Base-by-base conservation (phyloP, 2,113 vertebrate species). In the Serilophus lunatus region DNA sequence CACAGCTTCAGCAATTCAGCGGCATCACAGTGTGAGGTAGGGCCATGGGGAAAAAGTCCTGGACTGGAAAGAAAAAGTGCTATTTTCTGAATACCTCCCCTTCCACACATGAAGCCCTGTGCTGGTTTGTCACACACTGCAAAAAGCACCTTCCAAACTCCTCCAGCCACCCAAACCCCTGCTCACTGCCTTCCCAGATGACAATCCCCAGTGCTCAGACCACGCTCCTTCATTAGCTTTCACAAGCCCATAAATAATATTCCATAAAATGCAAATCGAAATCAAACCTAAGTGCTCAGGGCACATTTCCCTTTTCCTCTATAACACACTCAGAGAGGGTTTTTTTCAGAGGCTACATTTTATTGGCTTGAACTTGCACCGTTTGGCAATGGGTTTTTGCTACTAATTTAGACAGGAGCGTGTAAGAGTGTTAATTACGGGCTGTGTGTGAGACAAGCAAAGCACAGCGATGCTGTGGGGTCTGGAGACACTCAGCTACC, bases 231-330 rank as follows among this genome's bases (percentile, higher is more conserved):
- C 68, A 1, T 78, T 72, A 65, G 69, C 76, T 92, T 91, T 93
- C 93, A 93, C 60, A 47, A 51, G 60, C 77, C 74, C 42, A 53
- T 90, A 92, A 92, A 95, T 89, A 89, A 89, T 93, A 92, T 63
- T 53, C 90, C 64, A 84, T 88, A 88, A 90, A 95, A 94, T 50
- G 81, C 77, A 95, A 97, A 95, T 59, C 1, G 5, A 95, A 93
- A 93, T 82, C 74, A 93, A 97, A 57, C 59, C 3, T 13, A 64
- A 93, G 87, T 3, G 80, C 96, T 92, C 78, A 89, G 91, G 94
- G 96, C 94, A 63, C 93, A 63, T 89, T 95, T 95, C 91, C 82
- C 80, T 96, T 64, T 88, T 80, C 88, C 93, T 89, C 91, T 77
- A 14, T n/a, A 84, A 75, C 2, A 9, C 28, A 24, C 71, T 86